phyloP scores from a whole-genome alignment of 2,797 vertebrate genomes.

The Phataginus tetradactyla region DNA sequence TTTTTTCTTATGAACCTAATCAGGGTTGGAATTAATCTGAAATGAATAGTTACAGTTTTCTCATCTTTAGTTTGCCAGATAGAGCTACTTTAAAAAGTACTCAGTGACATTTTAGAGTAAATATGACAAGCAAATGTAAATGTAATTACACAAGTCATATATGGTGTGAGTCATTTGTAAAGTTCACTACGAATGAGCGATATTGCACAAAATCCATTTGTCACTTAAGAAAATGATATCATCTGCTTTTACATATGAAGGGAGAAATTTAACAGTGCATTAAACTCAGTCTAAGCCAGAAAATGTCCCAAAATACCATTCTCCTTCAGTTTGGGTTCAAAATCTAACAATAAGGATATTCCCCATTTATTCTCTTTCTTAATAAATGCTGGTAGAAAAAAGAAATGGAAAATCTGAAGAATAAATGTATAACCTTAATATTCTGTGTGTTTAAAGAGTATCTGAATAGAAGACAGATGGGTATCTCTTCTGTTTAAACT shows the following conservation, averaged over 20 bases:
- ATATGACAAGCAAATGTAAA: slow-evolving; percentile 77
- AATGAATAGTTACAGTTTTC: slow-evolving; percentile 57
- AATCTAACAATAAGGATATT: background rate
- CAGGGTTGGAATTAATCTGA: slow-evolving; percentile 48
- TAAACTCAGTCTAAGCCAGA: background rate
- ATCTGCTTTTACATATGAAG: slow-evolving; percentile 58
- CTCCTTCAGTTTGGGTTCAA: background rate
- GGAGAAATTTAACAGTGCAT: slow-evolving; percentile 39
- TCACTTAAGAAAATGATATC: slow-evolving; percentile 73
- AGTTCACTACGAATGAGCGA: slow-evolving; percentile 68
- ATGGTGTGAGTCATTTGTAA: slow-evolving; percentile 72
- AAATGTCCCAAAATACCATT: slow-evolving; percentile 29
- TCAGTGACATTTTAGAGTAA: slow-evolving; percentile 76
- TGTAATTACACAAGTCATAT: slow-evolving; percentile 74
- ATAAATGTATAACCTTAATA: background rate
- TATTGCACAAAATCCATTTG: slow-evolving; percentile 54
- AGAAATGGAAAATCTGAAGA: background rate
- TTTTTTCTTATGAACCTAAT: slow-evolving; percentile 57
- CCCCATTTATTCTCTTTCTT: background rate
- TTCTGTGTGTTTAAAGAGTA: background rate
- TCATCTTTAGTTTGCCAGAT: slow-evolving; percentile 46
- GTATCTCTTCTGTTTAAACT: background rate
- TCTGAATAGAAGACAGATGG: background rate
- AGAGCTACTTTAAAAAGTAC: slow-evolving; percentile 62
- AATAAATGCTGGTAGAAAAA: background rate